Evolutionary conservation across 1,140 invertebrate genomes (phyloP), one percentile per base, ranked within the genome.

Genomic region (Caerostris darwini): DNA sequence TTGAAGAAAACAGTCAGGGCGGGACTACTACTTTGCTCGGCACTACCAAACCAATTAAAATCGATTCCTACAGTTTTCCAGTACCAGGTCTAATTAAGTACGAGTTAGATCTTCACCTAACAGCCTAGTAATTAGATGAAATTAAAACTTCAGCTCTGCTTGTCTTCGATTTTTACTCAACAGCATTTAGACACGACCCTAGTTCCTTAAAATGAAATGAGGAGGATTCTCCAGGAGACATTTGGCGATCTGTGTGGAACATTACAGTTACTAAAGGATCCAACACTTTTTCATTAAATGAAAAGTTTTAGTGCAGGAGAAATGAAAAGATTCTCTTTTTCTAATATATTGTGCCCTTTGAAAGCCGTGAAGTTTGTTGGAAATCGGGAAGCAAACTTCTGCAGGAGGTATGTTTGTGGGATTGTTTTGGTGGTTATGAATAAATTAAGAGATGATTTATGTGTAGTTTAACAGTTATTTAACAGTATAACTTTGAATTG

Each of bases 91-190:
- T 85, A 87, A 87, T 87, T 64, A 87, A 87, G 85, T 64, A 87
- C 10, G 58, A 87, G 85, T 58, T 34, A 58, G 58, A 87, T 87
- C 85, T 87, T 64, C 57, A 86, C 58, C 85, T 34, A 87, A 87
- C 85, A 64, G 85, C 85, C 58, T 34, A 87, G 58, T 87, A 87
- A 87, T 87, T 87, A 87, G 85, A 87, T 64, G 85, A 87, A 87
- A 87, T 87, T 87, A 61, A 87, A 87, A 64, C 85, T 87, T 87
- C 19, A 19, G 17, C 67, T 69, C 67, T 69, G 34, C 34, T 77
- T 14, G 71, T 77, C 8, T 77, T 77, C 3, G 71, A 77, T 77
- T 77, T 77, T 53, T 77, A 53, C 34, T 77, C 71, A 53, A 8
- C 71, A 77, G 10, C 34, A 5, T 53, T 77, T 77, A 77, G 19